Evolutionary conservation across 1,140 invertebrate species (phyloP).

Genomic region (Drosophila sp.): DNA sequence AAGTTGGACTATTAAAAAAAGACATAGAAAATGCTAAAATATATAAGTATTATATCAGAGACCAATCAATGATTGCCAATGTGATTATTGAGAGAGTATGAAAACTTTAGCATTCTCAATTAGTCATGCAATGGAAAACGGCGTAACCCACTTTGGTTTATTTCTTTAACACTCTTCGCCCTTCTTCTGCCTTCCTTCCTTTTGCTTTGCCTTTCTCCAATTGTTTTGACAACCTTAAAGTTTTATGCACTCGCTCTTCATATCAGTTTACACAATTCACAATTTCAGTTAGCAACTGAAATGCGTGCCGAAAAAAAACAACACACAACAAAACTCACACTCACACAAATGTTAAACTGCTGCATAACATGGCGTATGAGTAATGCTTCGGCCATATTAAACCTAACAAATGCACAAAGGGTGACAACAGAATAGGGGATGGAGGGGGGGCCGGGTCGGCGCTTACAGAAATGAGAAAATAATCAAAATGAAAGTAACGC

Average conservation of each 20-base stretch:
- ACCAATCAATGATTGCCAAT: too few relatives aligned
- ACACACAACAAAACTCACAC: not conserved
- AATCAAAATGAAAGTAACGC: slow-evolving; percentile 42
- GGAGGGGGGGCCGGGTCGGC: not conserved
- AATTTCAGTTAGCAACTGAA: slow-evolving; percentile 34
- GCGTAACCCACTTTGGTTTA: not conserved
- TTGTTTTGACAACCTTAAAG: not conserved
- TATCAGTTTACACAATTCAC: not conserved
- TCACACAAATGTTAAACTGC: not conserved
- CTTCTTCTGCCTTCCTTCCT: not conserved
- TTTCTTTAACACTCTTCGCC: not conserved
- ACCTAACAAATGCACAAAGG: slow-evolving; percentile 3
- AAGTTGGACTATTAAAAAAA: too few relatives aligned
- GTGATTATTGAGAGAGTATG: too few relatives aligned
- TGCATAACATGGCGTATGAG: slow-evolving; percentile 54
- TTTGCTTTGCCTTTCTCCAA: not conserved
- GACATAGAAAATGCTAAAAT: too few relatives aligned
- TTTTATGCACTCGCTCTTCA: not conserved
- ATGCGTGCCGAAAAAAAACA: slow-evolving; percentile 38
- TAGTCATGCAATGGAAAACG: too few relatives aligned
- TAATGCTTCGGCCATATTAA: slow-evolving; percentile 28
- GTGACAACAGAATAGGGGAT: not conserved
- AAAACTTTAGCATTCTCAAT: too few relatives aligned
- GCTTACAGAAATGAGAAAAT: slow-evolving; percentile 6
- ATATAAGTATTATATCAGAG: too few relatives aligned